A percentile compares a stretch with the other conserved stretches of the same genome.
Conservation (phyloP, 1,140 invertebrate genomes). For the Gonioctena quinquepunctata region DNA sequence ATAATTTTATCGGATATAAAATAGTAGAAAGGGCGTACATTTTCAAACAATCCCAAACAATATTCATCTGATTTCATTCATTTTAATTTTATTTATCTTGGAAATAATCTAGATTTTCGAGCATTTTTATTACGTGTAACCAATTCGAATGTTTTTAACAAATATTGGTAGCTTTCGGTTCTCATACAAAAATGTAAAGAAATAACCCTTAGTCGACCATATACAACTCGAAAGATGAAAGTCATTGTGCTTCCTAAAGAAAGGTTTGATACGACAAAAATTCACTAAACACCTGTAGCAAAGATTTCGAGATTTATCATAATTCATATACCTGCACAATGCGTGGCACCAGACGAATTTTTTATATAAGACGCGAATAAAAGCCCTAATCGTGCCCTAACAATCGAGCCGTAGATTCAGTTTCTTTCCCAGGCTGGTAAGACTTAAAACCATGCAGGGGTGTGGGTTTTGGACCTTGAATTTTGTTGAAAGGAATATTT, state of each 20-base stretch:
- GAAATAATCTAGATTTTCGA: neutral
- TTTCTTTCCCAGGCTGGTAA: conserved; percentile 4
- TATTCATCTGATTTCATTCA: no score
- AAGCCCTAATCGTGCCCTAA: conserved; percentile 3
- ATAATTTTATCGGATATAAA: no score
- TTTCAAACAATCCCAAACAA: no score
- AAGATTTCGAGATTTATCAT: conserved; percentile 9
- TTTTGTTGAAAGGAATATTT: neutral
- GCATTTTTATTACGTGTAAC: neutral
- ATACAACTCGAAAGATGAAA: neutral
- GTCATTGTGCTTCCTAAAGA: neutral
- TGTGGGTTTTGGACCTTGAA: neutral
- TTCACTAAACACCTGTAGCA: conserved; percentile 5
- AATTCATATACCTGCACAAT: conserved; percentile 8
- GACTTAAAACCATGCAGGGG: neutral
- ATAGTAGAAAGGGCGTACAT: no score
- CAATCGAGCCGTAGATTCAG: conserved; percentile 1
- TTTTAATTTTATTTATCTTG: no score
- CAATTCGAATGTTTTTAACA: neutral
- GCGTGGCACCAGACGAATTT: neutral
- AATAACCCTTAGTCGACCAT: neutral
- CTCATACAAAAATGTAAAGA: neutral
- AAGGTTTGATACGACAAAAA: neutral
- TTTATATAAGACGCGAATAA: conserved; percentile 10
- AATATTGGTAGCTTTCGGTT: neutral